Evolutionary conservation across 2,797 vertebrate genomes (phyloP).

Genomic region (Telmatherina bonti): DNA sequence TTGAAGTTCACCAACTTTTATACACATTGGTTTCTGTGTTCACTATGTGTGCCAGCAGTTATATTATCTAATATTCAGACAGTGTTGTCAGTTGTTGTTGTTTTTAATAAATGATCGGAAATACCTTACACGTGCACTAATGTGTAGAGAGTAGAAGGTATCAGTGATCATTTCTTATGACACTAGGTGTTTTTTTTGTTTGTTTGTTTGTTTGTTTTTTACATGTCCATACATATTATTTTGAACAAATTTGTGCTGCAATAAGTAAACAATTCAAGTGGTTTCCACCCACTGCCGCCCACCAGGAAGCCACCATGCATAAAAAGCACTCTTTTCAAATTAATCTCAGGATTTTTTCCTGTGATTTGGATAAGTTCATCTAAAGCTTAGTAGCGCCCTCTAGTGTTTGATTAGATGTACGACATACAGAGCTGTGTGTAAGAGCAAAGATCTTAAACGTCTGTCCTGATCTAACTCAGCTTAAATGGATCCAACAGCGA

Average conservation of each 20-base stretch:
- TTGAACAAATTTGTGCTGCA: neutral
- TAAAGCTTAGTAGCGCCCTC: constrained; percentile 46
- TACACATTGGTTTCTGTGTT: too few relatives aligned
- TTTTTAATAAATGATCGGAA: neutral
- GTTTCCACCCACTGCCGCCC: neutral
- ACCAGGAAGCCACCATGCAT: neutral
- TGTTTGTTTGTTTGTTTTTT: too few relatives aligned
- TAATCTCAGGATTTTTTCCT: neutral
- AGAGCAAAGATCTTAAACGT: too few relatives aligned
- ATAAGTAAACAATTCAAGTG: neutral
- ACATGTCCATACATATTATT: too few relatives aligned
- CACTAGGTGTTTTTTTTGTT: too few relatives aligned
- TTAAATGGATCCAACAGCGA: neutral
- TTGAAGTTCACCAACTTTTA: too few relatives aligned
- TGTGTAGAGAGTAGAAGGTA: too few relatives aligned
- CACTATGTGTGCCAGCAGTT: too few relatives aligned
- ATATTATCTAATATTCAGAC: neutral
- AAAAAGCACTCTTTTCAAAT: neutral
- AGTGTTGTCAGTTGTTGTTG: neutral
- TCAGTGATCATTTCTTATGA: too few relatives aligned
- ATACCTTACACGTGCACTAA: neutral
- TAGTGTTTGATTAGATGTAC: constrained; percentile 31
- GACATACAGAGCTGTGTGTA: neutral
- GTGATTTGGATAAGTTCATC: neutral
- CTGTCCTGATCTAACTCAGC: too few relatives aligned